A percentile compares a stretch with the other conserved stretches of the same genome.
phyloP scores from a whole-genome alignment of 2,888 invertebrate species.

The Platycnemis pennipes region DNA sequence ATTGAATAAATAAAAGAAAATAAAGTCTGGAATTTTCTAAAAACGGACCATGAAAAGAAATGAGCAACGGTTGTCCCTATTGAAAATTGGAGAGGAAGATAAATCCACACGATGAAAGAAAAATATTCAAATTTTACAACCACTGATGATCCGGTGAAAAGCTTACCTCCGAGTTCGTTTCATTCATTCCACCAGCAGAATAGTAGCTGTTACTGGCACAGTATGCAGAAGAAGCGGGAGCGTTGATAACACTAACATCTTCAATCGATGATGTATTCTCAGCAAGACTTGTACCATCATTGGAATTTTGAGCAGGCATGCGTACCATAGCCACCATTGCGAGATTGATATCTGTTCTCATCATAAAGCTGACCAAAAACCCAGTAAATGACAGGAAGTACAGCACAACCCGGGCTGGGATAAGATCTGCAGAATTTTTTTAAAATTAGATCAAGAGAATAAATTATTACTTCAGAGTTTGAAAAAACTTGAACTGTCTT shows the following conservation, averaged over 20 bases:
- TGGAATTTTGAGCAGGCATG: constrained; percentile 73
- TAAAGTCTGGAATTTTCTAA: too few relatives aligned
- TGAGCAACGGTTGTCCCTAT: too few relatives aligned
- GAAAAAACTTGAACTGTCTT: not conserved
- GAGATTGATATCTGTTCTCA: constrained; percentile 87
- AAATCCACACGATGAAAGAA: too few relatives aligned
- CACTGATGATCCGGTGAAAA: not conserved
- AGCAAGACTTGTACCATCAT: constrained; percentile 25
- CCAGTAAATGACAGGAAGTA: constrained; percentile 88
- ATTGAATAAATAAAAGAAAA: too few relatives aligned
- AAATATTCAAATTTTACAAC: too few relatives aligned
- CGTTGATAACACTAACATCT: constrained; percentile 72
- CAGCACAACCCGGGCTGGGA: constrained; percentile 86
- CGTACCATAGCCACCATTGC: constrained; percentile 86
- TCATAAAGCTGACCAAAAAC: constrained; percentile 88
- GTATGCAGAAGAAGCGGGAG: constrained; percentile 73
- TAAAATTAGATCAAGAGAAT: not conserved
- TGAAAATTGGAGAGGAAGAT: too few relatives aligned
- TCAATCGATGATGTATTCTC: constrained; percentile 69
- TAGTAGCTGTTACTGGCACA: constrained; percentile 74
- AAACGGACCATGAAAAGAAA: too few relatives aligned
- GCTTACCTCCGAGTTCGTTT: constrained; percentile 61
- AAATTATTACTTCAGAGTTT: not conserved
- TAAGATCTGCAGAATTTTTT: constrained; percentile 36
- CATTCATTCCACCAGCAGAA: constrained; percentile 66